Evolutionary conservation across 2,113 vertebrate genomes (phyloP).

Genomic region (Neotoma lepida): DNA sequence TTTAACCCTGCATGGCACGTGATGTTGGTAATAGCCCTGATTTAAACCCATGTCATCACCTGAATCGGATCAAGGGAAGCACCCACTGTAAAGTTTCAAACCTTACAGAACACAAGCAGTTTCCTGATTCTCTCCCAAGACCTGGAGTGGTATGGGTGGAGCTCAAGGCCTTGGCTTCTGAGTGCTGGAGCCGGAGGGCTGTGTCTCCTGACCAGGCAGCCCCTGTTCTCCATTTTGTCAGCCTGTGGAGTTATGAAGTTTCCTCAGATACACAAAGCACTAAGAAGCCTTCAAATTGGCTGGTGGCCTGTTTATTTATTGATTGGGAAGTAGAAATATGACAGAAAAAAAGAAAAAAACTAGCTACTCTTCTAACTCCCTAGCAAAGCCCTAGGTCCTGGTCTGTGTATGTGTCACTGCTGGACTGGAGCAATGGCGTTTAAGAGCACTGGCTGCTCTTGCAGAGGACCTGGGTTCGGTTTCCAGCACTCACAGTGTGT

Average conservation of each 20-base stretch:
- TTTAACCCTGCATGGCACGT: not conserved
- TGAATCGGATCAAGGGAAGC: not conserved
- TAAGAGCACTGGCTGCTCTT: not conserved
- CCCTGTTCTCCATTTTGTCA: not conserved
- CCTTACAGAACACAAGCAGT: not conserved
- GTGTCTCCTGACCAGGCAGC: not conserved
- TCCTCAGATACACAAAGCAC: not conserved
- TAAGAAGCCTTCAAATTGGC: not conserved
- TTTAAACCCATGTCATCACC: not conserved
- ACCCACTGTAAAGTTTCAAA: not conserved
- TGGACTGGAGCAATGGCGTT: not conserved
- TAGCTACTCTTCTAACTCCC: not conserved
- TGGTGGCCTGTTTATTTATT: not conserved
- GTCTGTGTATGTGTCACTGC: not conserved
- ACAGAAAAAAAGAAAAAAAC: not conserved
- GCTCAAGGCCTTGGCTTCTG: not conserved
- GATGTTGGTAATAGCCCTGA: not conserved
- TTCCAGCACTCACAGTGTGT: not conserved
- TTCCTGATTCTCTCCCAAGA: not conserved
- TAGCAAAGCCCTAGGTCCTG: conserved; percentile 13
- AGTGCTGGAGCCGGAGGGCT: not conserved
- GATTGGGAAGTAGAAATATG: conserved; percentile 39
- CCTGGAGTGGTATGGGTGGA: not conserved
- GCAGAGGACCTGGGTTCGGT: not conserved
- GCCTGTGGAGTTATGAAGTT: conserved; percentile 1